Conservation (phyloP, 2,888 invertebrate species). For the Eupithecia dodoneata region DNA sequence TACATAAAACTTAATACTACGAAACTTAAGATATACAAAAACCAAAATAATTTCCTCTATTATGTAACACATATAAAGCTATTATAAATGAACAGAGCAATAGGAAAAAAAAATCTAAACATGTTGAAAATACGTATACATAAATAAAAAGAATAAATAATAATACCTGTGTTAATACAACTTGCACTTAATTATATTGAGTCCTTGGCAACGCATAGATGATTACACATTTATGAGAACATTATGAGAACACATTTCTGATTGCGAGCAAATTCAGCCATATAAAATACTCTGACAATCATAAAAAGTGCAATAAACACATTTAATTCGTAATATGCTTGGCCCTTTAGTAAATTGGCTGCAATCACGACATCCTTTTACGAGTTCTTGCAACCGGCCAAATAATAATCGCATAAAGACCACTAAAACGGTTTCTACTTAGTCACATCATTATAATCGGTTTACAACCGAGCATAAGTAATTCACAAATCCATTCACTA, state of each 20-base stretch:
- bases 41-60: too few species aligned
- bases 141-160: too few species aligned
- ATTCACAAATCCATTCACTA: conserved; percentile 41
- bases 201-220: too few species aligned
- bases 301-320: conserved; percentile 32
- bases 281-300: background rate
- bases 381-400: conserved; percentile 33
- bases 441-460: conserved; percentile 31
- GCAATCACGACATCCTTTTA: conserved; percentile 31
- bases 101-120: too few species aligned
- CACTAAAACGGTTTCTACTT: conserved; percentile 31
- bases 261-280: background rate
- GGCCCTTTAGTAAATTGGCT: conserved; percentile 30
- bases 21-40: too few species aligned
- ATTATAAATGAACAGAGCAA: too few species aligned
- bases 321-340: conserved; percentile 21
- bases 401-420: conserved; percentile 28
- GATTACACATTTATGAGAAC: too few species aligned
- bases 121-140: too few species aligned
- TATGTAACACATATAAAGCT: too few species aligned
- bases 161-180: too few species aligned
- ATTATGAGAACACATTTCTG: conserved; percentile 29
- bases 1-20: too few species aligned
- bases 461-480: conserved; percentile 31
- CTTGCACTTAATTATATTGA: too few species aligned